Base-by-base conservation (phyloP, 2,797 vertebrate genomes). In the Alca torda region DNA sequence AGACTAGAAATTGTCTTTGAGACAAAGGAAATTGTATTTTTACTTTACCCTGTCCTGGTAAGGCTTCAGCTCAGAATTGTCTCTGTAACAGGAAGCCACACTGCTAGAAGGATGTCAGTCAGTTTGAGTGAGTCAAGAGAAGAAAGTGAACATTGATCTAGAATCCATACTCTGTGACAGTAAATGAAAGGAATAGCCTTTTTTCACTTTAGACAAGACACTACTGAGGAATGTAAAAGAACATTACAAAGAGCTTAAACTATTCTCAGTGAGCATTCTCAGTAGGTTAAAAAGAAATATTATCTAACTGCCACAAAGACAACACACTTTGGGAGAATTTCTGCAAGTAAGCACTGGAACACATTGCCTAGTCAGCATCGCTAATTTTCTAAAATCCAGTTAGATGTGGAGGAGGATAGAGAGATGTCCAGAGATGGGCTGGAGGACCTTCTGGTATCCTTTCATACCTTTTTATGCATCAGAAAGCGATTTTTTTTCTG, bases 141-240 rank as follows among this genome's bases (percentile, higher is more conserved):
- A 68, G 21, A 80, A 73, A 73, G 16, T 0, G 0, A 79, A 41
- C 9, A 51, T 0, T 39, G 41, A 69, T 75, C 57, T 60, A 61
- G 54, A 61, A 60, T 33, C 23, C n/a, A 2, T 41, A 43, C 31
- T 65, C 24, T 43, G 18, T 31, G n/a, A 53, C 25, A 81, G n/a
- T 3, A 81, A 78, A 95, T 21, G 3, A 68, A 89, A 73, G 9
- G 31, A 63, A 76, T 3, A 31, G 6, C 6, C 23, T 1, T 48
- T 75, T 18, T 6, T 82, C 24, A 11, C 4, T 50, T 81, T 51
- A 75, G 26, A 60, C 19, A 88, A 60, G 18, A 54, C 16, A 60
- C 0, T 0, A 51, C 19, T 64, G 14, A 64, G 25, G 25, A 54
- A 72, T 19, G 11, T 28, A 84, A 69, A 84, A 61, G 20, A 64